Percentiles rank a stretch among this genome's conserved stretches.
Conservation (phyloP, 2,797 vertebrate species). For the Parambassis ranga region DNA sequence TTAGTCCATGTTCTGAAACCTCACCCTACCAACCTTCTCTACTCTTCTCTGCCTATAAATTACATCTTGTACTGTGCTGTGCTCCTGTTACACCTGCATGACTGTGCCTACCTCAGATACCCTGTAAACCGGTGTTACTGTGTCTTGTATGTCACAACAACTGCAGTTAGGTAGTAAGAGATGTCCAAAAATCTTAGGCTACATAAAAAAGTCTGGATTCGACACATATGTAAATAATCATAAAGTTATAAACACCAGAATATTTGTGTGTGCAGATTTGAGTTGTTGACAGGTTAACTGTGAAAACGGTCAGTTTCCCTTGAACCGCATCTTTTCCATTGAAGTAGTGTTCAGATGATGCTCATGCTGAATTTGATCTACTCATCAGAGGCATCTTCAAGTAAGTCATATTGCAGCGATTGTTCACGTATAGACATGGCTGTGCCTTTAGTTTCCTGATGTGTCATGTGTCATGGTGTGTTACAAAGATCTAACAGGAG, state of each 20-base stretch:
- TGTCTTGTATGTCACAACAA: background rate
- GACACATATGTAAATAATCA: no score
- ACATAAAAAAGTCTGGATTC: no score
- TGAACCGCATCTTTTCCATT: background rate
- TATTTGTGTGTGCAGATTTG: background rate
- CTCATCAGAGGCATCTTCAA: background rate
- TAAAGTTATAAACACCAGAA: no score
- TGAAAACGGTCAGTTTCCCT: background rate
- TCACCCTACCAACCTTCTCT: slow-evolving; percentile 49
- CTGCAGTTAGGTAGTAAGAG: no score
- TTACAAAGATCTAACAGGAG: no score
- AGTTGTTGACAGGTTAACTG: background rate
- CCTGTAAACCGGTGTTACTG: slow-evolving; percentile 17
- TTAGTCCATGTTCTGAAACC: slow-evolving; percentile 70
- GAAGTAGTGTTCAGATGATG: no score
- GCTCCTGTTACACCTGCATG: slow-evolving; percentile 42
- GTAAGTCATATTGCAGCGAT: background rate
- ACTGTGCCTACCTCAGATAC: slow-evolving; percentile 2
- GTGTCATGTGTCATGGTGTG: no score
- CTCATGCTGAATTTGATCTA: background rate
- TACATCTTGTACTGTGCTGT: slow-evolving; percentile 33
- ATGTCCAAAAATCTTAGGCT: no score
- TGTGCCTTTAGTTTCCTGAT: background rate
- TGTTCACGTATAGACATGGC: background rate
- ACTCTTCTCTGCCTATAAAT: slow-evolving; percentile 43